Evolutionary conservation across 2,888 invertebrate species (phyloP), one percentile per base, ranked within the genome.

Genomic region (Cataglyphis altisquamis): DNA sequence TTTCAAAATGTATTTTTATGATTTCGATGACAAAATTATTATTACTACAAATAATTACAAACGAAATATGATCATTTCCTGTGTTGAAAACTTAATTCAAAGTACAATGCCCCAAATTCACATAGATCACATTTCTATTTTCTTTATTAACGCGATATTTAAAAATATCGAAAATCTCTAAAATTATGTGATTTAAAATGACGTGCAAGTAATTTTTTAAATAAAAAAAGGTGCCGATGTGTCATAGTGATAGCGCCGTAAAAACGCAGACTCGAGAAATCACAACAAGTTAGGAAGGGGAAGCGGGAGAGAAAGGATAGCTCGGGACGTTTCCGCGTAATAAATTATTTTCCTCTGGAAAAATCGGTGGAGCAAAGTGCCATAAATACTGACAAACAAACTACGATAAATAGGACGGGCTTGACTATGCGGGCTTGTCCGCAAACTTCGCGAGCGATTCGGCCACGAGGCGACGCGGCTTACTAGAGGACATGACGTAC

Each of bases 351-450:
- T 48, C 45, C 18, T 25, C 36, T 25, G 72, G 60, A 78, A 52
- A 52, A 72, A 78, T 78, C 72, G 72, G 72, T 55, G 72, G 32
- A 25, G 72, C 72, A 60, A 60, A 78, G n/a, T 45, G 60, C 36
- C 60, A 78, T 78, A 78, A 78, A 78, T 78, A 78, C 72, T 62
- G 78, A 78, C 78, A 72, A 78, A 78, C 60, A 25, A 78, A 78
- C 78, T 62, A 36, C 78, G 72, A 78, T 72, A 78, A 78, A 78
- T 78, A 72, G 70, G 60, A 62, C 78, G 60, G 18, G 25, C 72
- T 45, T 70, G 60, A 60, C 78, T 78, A 70, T 78, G 70, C 70
- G 32, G 32, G 32, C 32, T 32, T 32, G 72, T 70, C 70, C 36
- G 70, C 70, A 5, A 78, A 78, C 60, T 72, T 78, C 36, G 18